These are phyloP conservation scores for Mystacornis crossleyi DNA, from an alignment of 2,113 vertebrate species.

Conservation along the genomic window DNA sequence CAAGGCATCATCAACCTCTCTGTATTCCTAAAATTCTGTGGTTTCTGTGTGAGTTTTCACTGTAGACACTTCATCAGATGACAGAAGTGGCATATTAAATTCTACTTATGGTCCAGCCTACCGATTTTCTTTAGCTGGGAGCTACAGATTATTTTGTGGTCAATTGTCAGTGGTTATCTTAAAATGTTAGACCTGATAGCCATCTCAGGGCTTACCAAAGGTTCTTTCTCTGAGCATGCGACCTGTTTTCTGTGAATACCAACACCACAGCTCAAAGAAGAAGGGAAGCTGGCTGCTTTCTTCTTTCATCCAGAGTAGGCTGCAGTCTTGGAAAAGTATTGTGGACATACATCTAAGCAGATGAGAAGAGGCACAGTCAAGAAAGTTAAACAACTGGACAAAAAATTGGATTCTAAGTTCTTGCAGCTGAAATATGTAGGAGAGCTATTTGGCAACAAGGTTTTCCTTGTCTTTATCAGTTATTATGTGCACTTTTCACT, in stretches of 20 bases:
- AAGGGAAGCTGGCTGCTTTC: background rate
- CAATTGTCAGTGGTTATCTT: background rate
- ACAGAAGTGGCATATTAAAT: background rate
- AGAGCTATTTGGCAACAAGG: background rate
- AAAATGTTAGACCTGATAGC: background rate
- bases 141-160: background rate
- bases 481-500: constrained; percentile 24
- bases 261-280: background rate
- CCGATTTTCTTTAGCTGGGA: background rate
- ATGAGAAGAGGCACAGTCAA: background rate
- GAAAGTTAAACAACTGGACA: background rate
- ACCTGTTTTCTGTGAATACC: background rate
- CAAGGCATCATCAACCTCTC: background rate
- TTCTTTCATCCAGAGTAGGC: background rate
- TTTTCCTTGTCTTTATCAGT: background rate
- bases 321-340: background rate
- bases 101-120: background rate
- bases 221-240: background rate
- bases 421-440: background rate
- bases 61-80: background rate
- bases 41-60: background rate
- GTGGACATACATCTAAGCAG: background rate
- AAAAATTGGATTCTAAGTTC: background rate
- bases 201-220: background rate
- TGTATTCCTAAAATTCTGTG: background rate